Percentiles rank a stretch among this genome's conserved stretches.
phyloP scores from a whole-genome alignment of 2,113 vertebrate species.

The Catagonus wagneri region DNA sequence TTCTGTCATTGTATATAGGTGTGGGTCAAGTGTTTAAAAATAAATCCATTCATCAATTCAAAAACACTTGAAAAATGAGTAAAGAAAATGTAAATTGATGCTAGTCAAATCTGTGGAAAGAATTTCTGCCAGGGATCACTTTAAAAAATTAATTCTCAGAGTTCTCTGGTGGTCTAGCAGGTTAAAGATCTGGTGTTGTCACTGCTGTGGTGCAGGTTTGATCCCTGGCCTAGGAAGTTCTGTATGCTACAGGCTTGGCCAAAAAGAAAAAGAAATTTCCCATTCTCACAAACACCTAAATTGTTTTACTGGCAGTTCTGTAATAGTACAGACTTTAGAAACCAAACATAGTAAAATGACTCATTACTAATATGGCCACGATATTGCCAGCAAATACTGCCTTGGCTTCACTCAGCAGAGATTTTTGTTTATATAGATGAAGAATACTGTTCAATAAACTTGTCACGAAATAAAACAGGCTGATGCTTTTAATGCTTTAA shows the following conservation, averaged over 20 bases:
- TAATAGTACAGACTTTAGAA: constrained; percentile 66
- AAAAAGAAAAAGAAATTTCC: not conserved
- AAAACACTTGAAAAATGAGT: constrained; percentile 63
- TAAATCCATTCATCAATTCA: constrained; percentile 52
- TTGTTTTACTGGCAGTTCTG: constrained; percentile 68
- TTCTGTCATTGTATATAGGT: constrained; percentile 64
- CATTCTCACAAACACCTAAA: constrained; percentile 59
- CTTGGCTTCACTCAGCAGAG: constrained; percentile 59
- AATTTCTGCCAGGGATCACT: constrained; percentile 62
- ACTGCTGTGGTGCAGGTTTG: no score
- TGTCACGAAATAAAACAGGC: constrained; percentile 73
- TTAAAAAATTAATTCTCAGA: constrained; percentile 57
- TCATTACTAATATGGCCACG: constrained; percentile 60
- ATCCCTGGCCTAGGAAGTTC: no score
- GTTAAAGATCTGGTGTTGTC: no score
- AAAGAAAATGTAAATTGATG: constrained; percentile 67
- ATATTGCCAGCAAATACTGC: constrained; percentile 43
- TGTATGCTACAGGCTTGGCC: no score
- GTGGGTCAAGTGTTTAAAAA: constrained; percentile 62
- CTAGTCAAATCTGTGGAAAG: constrained; percentile 42
- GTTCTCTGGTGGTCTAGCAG: no score
- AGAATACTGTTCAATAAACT: constrained; percentile 77
- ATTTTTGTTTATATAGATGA: constrained; percentile 70
- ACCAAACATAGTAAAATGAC: constrained; percentile 63
- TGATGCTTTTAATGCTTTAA: constrained; percentile 77